A percentile compares a stretch with the other conserved stretches of the same genome.
Conservation (phyloP, 64 coral and sea anemone genomes). For the Stylophora pistillata region DNA sequence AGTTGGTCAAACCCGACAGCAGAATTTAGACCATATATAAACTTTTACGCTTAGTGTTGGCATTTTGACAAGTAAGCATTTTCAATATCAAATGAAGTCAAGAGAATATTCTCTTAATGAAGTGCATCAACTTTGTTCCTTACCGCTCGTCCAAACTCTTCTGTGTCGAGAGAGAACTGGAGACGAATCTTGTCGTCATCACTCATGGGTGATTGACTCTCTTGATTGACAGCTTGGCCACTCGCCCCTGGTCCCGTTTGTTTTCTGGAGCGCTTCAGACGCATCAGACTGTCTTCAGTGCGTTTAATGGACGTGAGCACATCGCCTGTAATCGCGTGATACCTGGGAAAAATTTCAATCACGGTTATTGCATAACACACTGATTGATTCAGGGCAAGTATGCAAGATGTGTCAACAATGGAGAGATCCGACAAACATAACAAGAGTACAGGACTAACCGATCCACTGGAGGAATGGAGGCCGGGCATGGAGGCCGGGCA, state of each 20-base stretch:
- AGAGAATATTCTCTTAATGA: too few relatives aligned
- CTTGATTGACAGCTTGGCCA: constrained; percentile 19
- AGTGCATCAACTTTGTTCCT: constrained; percentile 3
- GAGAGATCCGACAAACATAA: too few relatives aligned
- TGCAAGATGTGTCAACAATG: too few relatives aligned
- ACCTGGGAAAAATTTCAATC: constrained; percentile 44
- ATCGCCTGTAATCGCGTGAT: constrained; percentile 76
- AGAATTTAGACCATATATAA: too few relatives aligned
- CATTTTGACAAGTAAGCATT: too few relatives aligned
- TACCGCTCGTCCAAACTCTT: constrained; percentile 87
- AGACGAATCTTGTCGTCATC: constrained; percentile 96
- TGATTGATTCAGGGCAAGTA: not conserved
- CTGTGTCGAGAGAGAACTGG: constrained; percentile 84
- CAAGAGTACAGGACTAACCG: too few relatives aligned
- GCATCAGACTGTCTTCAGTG: constrained; percentile 90
- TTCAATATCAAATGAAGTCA: too few relatives aligned
- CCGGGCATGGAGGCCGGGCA: too few relatives aligned
- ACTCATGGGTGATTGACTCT: constrained; percentile 57
- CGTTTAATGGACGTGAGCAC: constrained; percentile 95
- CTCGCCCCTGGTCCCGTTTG: constrained; percentile 44
- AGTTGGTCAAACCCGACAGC: too few relatives aligned
- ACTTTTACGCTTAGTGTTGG: too few relatives aligned
- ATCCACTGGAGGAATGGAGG: too few relatives aligned
- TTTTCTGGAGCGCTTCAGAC: constrained; percentile 88
- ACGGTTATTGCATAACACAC: not conserved